These are phyloP conservation scores for Harmothoe impar DNA, from an alignment of 2,888 invertebrate species.

Conservation along the genomic window DNA sequence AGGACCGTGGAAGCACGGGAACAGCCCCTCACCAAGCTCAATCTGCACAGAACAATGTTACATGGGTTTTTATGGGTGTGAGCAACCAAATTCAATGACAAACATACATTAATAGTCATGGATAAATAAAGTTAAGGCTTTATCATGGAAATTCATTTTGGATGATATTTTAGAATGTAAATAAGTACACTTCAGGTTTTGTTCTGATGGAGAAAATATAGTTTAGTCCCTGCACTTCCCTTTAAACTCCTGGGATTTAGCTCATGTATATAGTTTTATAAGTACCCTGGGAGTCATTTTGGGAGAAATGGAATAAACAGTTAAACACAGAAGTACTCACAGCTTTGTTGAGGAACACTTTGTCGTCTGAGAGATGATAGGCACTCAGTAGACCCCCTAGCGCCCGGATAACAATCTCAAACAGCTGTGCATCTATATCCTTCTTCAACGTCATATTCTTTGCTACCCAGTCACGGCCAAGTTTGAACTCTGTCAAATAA, in stretches of 20 bases:
- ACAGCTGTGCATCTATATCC: slow-evolving; percentile 83
- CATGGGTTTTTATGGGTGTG: no score
- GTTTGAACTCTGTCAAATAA: slow-evolving; percentile 78
- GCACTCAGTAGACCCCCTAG: slow-evolving; percentile 95
- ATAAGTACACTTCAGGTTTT: no score
- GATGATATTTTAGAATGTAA: no score
- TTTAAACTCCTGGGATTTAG: no score
- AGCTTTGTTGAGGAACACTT: slow-evolving; percentile 93
- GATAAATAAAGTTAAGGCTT: no score
- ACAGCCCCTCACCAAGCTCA: slow-evolving; percentile 92
- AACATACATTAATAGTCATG: no score
- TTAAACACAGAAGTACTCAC: slow-evolving; percentile 83
- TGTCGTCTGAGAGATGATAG: slow-evolving; percentile 94
- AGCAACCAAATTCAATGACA: not conserved
- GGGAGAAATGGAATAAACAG: not conserved
- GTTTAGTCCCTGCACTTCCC: no score
- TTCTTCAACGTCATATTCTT: slow-evolving; percentile 91
- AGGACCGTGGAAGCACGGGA: slow-evolving; percentile 90
- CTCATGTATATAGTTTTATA: no score
- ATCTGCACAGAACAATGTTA: slow-evolving; percentile 74
- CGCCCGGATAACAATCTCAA: slow-evolving; percentile 95
- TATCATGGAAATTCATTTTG: no score
- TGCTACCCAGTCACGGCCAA: slow-evolving; percentile 94
- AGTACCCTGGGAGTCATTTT: no score
- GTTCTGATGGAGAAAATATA: no score